These are phyloP conservation scores for Cephus spinipes DNA, from an alignment of 2,888 invertebrate species.

Conservation along the genomic window DNA sequence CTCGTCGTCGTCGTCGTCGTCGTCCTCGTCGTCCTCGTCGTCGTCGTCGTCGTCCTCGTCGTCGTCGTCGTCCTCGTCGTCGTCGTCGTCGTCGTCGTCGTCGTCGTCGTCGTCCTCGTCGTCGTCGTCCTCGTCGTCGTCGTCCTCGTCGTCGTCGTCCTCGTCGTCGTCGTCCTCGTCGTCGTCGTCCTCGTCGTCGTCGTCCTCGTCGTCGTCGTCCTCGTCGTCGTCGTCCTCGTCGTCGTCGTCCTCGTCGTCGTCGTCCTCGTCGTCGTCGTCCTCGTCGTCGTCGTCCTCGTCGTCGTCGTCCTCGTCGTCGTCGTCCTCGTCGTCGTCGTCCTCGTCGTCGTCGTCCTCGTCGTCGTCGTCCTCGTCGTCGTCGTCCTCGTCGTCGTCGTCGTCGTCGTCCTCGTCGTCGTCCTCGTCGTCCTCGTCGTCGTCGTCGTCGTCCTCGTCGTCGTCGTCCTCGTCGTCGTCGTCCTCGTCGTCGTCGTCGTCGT, in stretches of 20 bases:
- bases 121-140: neutral
- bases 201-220: neutral
- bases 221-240: neutral
- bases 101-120: neutral
- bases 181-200: neutral
- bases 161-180: neutral
- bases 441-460: neutral
- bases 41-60: slow-evolving; percentile 4
- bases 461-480: neutral
- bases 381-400: neutral
- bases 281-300: neutral
- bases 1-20: neutral
- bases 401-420: neutral
- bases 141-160: slow-evolving; percentile 1
- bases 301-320: neutral
- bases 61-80: neutral
- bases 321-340: neutral
- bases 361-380: neutral
- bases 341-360: slow-evolving; percentile 1
- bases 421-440: neutral
- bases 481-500: neutral
- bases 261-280: neutral
- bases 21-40: slow-evolving; percentile 5
- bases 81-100: neutral
- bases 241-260: neutral